A percentile compares a stretch with the other conserved stretches of the same genome.
Conservation (phyloP, 2,888 invertebrate species). For the Petrolisthes manimaculis region DNA sequence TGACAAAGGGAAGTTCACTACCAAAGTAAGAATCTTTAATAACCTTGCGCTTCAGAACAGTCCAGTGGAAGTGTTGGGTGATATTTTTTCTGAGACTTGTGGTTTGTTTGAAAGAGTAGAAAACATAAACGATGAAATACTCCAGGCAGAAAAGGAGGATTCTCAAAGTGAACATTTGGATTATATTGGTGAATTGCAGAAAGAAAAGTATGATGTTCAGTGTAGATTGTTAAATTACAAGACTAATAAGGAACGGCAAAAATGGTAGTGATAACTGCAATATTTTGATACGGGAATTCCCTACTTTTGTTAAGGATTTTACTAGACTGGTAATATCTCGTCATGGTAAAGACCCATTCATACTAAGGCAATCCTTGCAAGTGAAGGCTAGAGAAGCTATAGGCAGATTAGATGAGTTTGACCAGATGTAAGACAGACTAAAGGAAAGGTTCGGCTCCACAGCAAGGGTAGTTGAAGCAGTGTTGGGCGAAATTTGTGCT, state of each 20-base stretch:
- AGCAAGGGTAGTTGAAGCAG: not conserved
- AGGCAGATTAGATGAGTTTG: no score
- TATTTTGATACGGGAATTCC: not conserved
- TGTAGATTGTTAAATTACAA: not conserved
- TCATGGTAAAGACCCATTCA: not conserved
- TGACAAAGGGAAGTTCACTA: not conserved
- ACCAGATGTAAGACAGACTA: not conserved
- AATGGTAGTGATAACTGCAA: not conserved
- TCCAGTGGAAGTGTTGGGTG: not conserved
- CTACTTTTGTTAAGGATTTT: not conserved
- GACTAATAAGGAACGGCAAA: not conserved
- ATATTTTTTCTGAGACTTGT: not conserved
- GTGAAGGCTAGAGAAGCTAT: not conserved
- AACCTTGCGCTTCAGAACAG: not conserved
- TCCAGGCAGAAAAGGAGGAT: not conserved
- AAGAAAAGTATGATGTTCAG: not conserved
- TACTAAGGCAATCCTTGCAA: not conserved
- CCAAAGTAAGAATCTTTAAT: not conserved
- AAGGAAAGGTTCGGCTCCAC: slow-evolving; percentile 1
- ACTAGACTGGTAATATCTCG: not conserved
- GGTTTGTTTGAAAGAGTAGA: not conserved
- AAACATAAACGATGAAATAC: not conserved
- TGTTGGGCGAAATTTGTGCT: not conserved
- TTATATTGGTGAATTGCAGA: not conserved
- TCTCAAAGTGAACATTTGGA: not conserved